Percentiles rank a stretch among this genome's conserved stretches.
phyloP scores from a whole-genome alignment of 2,113 vertebrate genomes.

The Myrmophylax atrothorax region DNA sequence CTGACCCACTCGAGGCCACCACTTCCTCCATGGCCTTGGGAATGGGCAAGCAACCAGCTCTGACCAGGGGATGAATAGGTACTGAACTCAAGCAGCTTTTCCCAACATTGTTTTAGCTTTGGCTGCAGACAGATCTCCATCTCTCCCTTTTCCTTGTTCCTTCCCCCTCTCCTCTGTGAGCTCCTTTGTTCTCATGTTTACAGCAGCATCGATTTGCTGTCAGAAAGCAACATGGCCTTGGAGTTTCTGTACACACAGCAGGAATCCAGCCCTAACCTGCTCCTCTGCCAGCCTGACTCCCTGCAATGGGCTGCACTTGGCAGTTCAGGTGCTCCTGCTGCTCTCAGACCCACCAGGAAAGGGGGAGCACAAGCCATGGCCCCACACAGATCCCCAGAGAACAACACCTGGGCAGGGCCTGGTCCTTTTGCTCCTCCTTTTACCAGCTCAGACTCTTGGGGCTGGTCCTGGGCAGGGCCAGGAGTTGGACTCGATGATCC shows the following conservation, averaged over 20 bases:
- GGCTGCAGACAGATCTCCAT: not conserved
- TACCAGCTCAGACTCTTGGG: not conserved
- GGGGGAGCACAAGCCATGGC: not conserved
- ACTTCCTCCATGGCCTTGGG: not conserved
- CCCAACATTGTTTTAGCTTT: slow-evolving; percentile 43
- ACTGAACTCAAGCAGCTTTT: not conserved
- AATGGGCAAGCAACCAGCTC: not conserved
- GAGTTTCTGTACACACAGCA: slow-evolving; percentile 1
- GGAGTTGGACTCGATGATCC: not conserved
- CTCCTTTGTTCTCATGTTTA: slow-evolving; percentile 67
- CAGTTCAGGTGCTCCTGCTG: not conserved
- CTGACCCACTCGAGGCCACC: not conserved
- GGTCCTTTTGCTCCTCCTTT: not conserved
- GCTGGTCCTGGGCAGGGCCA: not conserved
- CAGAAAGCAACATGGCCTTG: slow-evolving; percentile 45
- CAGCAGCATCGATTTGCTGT: slow-evolving; percentile 68
- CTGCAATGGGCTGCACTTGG: not conserved
- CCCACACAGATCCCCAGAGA: not conserved
- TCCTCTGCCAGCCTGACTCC: not conserved
- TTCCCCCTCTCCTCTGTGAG: slow-evolving; percentile 44
- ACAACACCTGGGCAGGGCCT: not conserved
- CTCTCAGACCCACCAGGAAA: accelerated
- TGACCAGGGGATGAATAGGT: not conserved
- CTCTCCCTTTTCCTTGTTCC: slow-evolving; percentile 33
- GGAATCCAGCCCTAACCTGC: slow-evolving; percentile 2